These are phyloP conservation scores for Palaemon carinicauda DNA, from an alignment of 1,140 invertebrate genomes.

Conservation along the genomic window DNA sequence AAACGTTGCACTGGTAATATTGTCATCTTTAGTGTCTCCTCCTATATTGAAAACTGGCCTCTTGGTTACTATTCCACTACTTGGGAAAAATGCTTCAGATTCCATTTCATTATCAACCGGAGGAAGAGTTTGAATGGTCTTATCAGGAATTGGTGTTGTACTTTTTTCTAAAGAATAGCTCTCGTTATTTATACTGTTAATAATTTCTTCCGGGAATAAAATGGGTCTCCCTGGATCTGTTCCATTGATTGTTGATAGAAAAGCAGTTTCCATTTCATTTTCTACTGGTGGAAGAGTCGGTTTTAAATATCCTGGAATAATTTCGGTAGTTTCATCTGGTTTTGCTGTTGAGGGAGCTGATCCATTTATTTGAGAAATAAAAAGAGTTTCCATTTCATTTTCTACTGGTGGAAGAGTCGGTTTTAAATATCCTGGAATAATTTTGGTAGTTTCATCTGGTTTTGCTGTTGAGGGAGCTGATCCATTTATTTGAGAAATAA, in stretches of 20 bases:
- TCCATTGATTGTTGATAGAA: background rate
- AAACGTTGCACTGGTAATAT: too few relatives aligned
- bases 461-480: too few relatives aligned
- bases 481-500: background rate
- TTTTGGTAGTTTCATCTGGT: background rate
- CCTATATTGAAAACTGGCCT: too few relatives aligned
- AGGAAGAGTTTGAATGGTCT: too few relatives aligned
- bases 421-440: background rate
- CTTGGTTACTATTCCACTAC: too few relatives aligned
- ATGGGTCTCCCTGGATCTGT: background rate
- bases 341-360: background rate
- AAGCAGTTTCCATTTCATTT: background rate
- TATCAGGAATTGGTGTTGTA: too few relatives aligned
- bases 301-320: background rate
- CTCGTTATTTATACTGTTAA: too few relatives aligned
- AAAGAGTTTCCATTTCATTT: background rate
- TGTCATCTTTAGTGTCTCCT: too few relatives aligned
- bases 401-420: constrained; percentile 1
- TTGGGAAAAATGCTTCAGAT: too few relatives aligned
- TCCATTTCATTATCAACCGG: too few relatives aligned
- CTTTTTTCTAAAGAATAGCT: too few relatives aligned
- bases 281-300: constrained; percentile 1
- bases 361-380: background rate
- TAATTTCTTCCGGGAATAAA: too few relatives aligned
- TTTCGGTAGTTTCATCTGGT: background rate